A percentile compares a stretch with the other conserved stretches of the same genome.
phyloP scores from a whole-genome alignment of 2,888 invertebrate species.

The Plusia festucae region DNA sequence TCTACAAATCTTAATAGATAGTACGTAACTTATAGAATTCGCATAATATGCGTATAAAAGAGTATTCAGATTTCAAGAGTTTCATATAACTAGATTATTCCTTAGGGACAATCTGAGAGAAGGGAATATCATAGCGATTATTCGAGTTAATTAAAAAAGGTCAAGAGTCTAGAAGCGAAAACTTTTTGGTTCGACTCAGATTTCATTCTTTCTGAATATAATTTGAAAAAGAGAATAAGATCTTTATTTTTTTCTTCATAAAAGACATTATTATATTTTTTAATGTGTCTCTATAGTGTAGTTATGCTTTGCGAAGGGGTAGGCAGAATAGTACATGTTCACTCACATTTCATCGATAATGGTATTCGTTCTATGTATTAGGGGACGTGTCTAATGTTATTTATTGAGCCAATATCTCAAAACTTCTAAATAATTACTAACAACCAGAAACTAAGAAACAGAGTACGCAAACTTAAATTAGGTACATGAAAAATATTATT shows the following conservation, averaged over 20 bases:
- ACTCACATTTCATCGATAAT: background rate
- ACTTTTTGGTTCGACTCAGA: slow-evolving; percentile 35
- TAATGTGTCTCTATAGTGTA: background rate
- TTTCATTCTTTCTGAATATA: slow-evolving; percentile 28
- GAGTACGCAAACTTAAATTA: no score
- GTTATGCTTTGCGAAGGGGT: background rate
- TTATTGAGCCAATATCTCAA: background rate
- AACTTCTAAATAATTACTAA: background rate
- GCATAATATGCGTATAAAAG: slow-evolving; percentile 26
- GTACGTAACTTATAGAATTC: slow-evolving; percentile 29
- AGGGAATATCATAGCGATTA: slow-evolving; percentile 47
- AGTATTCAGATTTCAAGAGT: slow-evolving; percentile 27
- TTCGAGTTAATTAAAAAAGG: slow-evolving; percentile 55
- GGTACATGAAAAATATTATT: no score
- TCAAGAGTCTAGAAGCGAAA: slow-evolving; percentile 27
- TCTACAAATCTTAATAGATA: slow-evolving; percentile 3
- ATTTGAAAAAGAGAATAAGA: slow-evolving; percentile 16
- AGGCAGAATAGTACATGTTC: background rate
- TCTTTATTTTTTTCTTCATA: background rate
- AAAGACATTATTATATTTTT: background rate
- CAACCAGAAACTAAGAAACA: background rate
- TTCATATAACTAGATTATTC: slow-evolving; percentile 48
- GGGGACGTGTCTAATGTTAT: background rate
- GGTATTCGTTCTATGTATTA: background rate
- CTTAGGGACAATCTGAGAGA: slow-evolving; percentile 33